Evolutionary conservation across 2,797 vertebrate genomes (phyloP).

Genomic region (Chelon auratus): DNA sequence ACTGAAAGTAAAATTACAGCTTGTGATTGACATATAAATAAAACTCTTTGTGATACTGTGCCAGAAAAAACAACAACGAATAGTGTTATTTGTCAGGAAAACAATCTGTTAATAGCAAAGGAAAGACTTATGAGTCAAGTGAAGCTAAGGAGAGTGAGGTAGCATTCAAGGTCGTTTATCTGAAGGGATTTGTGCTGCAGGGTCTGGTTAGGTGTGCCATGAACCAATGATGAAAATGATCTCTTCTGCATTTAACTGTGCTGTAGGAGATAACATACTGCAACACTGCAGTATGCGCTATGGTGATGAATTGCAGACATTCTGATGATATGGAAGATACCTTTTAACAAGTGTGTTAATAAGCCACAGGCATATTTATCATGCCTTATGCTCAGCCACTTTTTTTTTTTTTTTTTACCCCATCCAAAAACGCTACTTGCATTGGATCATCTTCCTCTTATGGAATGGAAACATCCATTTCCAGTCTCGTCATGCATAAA

Average conservation of each 20-base stretch:
- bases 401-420: slow-evolving; percentile 30
- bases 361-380: slow-evolving; percentile 54
- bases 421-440: slow-evolving; percentile 60
- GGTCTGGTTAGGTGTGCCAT: slow-evolving; percentile 31
- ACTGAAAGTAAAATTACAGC: slow-evolving; percentile 12
- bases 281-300: slow-evolving; percentile 53
- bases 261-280: slow-evolving; percentile 48
- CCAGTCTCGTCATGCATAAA: slow-evolving; percentile 75
- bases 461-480: slow-evolving; percentile 76
- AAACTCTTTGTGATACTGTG: slow-evolving; percentile 10
- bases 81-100: slow-evolving; percentile 17
- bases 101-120: slow-evolving; percentile 39
- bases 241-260: slow-evolving; percentile 29
- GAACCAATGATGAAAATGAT: slow-evolving; percentile 47
- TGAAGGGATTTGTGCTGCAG: slow-evolving; percentile 17
- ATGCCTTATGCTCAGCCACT: slow-evolving; percentile 46
- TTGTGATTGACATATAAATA: background rate
- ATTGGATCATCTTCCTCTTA: slow-evolving; percentile 76
- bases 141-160: slow-evolving; percentile 45
- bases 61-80: slow-evolving; percentile 11
- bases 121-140: slow-evolving; percentile 43
- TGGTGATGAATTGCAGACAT: slow-evolving; percentile 45
- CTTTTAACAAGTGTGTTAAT: slow-evolving; percentile 53
- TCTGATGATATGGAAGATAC: slow-evolving; percentile 47
- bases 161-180: slow-evolving; percentile 50